Base-by-base conservation (phyloP, 2,113 vertebrate genomes). In the Empidonax traillii region DNA sequence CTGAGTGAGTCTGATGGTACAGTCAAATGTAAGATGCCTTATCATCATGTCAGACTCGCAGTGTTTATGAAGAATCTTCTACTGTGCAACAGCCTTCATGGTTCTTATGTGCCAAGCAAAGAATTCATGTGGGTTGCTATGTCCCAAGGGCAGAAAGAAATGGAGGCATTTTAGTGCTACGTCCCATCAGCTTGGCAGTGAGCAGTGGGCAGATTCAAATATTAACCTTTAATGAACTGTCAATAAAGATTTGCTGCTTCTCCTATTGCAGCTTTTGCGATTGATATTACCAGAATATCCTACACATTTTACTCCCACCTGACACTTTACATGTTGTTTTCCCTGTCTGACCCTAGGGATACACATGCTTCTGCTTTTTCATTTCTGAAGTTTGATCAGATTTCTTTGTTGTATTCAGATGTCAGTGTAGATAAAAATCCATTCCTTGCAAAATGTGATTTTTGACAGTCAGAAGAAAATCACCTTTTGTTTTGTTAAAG, bases 381-480 rank as follows among this genome's bases (percentile, higher is more conserved):
- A 66, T 83, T 77, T 88, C 75, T 61, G 56, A 85, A 85, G 49
- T 76, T 80, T 27, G 7, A 14, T 89, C 76, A 92, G 24, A 62
- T 89, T 79, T 69, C 56, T 74, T 75, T 91, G 19, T 27, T 83
- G 43, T 33, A 53, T 89, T 94, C 66, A 77, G 65, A 71, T 74
- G n/a, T 79, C 81, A 91, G 25, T 14, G 46, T 62, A 31, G 74
- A 78, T 77, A 89, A 91, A 90, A 85, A 93, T 43, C 21, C 3
- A 7, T 72, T 90, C 55, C 52, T 80, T 55, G 59, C 28, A 82
- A 81, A 77, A 68, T 31, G 37, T 4, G 0, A 43, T 80, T 49
- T 93, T 93, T 90, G 71, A 66, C 53, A 69, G 52, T 69, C 56
- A 85, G 77, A 86, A 47, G 17, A 81, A 96, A 92, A 83, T 79